Conservation (phyloP, 2,888 invertebrate species). For the Lithosia quadra region DNA sequence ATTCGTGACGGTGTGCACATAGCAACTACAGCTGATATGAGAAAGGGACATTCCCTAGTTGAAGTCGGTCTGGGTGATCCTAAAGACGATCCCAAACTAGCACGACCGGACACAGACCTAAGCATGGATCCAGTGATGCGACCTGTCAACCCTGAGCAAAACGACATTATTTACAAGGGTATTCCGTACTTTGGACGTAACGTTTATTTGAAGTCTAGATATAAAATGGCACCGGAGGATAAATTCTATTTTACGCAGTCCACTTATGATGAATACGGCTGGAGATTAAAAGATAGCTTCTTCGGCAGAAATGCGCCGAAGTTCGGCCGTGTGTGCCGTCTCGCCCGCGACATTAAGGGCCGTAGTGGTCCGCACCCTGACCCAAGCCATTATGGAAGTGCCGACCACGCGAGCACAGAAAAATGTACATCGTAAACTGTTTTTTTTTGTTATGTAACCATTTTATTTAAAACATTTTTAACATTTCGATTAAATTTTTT, state of each 20-base stretch:
- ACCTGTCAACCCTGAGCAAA: constrained; percentile 55
- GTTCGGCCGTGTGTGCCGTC: constrained; percentile 56
- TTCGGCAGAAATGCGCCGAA: constrained; percentile 48
- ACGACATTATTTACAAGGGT: constrained; percentile 58
- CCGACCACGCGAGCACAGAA: background rate
- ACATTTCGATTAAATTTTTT: constrained; percentile 1
- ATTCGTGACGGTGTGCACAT: constrained; percentile 54
- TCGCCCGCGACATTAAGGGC: constrained; percentile 53
- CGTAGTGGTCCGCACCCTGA: constrained; percentile 65
- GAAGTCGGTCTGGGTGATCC: constrained; percentile 65
- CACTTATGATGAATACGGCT: constrained; percentile 60
- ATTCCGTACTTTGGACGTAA: constrained; percentile 59
- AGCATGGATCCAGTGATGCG: constrained; percentile 61
- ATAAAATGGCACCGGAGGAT: constrained; percentile 57
- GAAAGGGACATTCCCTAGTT: constrained; percentile 59
- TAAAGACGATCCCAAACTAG: constrained; percentile 60
- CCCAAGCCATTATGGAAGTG: constrained; percentile 54
- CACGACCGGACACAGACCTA: constrained; percentile 56
- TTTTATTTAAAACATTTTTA: background rate
- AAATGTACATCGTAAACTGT: constrained; percentile 14
- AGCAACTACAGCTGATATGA: constrained; percentile 49
- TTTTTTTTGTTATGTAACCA: background rate
- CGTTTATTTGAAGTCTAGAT: constrained; percentile 59
- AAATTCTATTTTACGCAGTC: constrained; percentile 64
- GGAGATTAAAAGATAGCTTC: constrained; percentile 62